Conservation (phyloP, 2,797 vertebrate genomes). For the Remorina albescens region DNA sequence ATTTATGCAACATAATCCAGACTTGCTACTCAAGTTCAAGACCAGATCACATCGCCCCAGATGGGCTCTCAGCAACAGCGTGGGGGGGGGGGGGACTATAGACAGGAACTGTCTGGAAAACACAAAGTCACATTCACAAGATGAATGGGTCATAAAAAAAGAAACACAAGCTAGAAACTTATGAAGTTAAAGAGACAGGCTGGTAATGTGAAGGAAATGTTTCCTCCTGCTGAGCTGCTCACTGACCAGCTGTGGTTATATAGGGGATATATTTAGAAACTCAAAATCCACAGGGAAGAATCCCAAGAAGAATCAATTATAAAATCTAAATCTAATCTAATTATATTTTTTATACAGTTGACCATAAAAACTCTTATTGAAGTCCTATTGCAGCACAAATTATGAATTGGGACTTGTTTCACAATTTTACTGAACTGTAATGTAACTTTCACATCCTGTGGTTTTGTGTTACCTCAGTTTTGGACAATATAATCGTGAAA, state of each 20-base stretch:
- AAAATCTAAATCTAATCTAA: no score
- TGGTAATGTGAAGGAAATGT: background rate
- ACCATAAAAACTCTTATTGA: background rate
- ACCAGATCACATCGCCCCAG: slow-evolving; percentile 11
- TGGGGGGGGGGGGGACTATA: no score
- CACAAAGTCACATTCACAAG: background rate
- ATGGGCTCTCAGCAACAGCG: background rate
- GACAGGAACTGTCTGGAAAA: background rate
- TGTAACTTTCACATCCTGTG: no score
- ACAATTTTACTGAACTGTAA: background rate
- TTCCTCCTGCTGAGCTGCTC: background rate
- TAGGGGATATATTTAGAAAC: background rate
- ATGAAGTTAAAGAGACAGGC: background rate
- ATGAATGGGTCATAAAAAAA: no score
- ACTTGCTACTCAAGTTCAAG: slow-evolving; percentile 24
- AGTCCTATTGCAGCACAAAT: background rate
- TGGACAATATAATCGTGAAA: background rate
- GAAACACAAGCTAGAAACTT: background rate
- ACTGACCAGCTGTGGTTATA: background rate
- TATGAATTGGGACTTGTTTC: no score
- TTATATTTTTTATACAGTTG: background rate
- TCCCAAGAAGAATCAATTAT: no score
- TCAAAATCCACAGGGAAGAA: background rate
- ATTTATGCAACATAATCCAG: slow-evolving; percentile 38
- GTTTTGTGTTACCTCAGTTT: background rate